A percentile compares a stretch with the other conserved stretches of the same genome.
These are phyloP conservation scores for Upupa epops DNA, from an alignment of 2,113 vertebrate species.

Conservation along the genomic window DNA sequence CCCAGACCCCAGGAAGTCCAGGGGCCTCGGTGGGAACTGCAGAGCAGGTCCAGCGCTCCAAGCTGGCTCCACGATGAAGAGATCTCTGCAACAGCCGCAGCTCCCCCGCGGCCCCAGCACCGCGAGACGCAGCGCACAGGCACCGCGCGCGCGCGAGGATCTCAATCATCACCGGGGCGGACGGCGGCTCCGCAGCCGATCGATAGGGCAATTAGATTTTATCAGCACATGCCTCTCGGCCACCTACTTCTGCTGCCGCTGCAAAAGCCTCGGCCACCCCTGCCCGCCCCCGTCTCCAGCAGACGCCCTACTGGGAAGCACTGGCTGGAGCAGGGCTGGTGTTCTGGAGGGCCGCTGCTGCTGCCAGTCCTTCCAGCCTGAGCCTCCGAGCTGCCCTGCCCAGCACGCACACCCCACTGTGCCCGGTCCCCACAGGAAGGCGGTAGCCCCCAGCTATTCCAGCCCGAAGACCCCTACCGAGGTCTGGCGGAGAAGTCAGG, in stretches of 20 bases:
- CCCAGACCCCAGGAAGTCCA: not conserved
- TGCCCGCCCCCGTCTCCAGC: not conserved
- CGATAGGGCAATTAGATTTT: conserved; percentile 80
- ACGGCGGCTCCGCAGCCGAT: conserved; percentile 61
- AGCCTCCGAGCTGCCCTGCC: too few species aligned
- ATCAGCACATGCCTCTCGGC: conserved; percentile 60
- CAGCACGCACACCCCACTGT: too few species aligned
- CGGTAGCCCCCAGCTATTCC: not conserved
- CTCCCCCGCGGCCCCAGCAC: not conserved
- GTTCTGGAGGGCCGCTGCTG: too few species aligned
- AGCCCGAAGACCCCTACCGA: not conserved
- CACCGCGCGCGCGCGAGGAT: conserved; percentile 42
- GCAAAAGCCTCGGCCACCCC: not conserved
- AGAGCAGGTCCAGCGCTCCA: not conserved
- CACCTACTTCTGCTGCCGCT: not conserved
- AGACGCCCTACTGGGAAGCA: not conserved
- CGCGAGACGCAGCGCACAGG: not conserved
- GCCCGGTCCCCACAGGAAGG: too few species aligned
- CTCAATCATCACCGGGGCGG: conserved; percentile 61
- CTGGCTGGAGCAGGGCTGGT: not conserved
- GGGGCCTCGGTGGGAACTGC: not conserved
- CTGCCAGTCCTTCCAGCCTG: too few species aligned
- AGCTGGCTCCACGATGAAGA: conserved; percentile 15
- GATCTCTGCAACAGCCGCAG: not conserved
- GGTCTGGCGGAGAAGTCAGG: not conserved